A percentile compares a stretch with the other conserved stretches of the same genome.
phyloP scores from a whole-genome alignment of 1,140 invertebrate species.

The Rhopalosiphum maidis region DNA sequence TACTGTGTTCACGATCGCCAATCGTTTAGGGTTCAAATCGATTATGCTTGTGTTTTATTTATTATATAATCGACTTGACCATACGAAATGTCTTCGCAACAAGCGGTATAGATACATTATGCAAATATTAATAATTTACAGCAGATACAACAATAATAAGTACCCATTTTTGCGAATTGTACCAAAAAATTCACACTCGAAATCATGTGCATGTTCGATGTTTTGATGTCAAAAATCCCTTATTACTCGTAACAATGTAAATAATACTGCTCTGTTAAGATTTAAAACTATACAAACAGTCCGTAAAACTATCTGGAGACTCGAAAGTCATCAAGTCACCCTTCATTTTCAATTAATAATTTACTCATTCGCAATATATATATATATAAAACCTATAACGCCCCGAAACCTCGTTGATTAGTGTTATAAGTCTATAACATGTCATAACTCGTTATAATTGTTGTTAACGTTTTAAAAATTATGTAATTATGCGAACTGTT shows the following conservation, averaged over 20 bases:
- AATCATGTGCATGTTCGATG: background rate
- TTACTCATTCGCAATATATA: background rate
- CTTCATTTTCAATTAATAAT: background rate
- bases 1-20: background rate
- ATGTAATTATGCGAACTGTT: background rate
- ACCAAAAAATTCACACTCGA: background rate
- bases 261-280: background rate
- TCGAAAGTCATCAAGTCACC: background rate
- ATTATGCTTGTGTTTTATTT: background rate
- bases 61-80: background rate
- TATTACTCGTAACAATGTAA: no score
- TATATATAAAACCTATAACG: background rate
- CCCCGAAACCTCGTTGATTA: background rate
- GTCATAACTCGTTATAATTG: background rate
- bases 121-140: no score
- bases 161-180: background rate
- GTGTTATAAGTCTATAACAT: background rate
- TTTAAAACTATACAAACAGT: background rate
- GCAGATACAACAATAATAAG: no score
- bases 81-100: background rate
- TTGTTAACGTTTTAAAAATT: background rate
- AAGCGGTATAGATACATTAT: no score
- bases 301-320: background rate
- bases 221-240: background rate
- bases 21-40: background rate